Conservation (phyloP, 2,797 vertebrate species). For the Scolopax rusticola region DNA sequence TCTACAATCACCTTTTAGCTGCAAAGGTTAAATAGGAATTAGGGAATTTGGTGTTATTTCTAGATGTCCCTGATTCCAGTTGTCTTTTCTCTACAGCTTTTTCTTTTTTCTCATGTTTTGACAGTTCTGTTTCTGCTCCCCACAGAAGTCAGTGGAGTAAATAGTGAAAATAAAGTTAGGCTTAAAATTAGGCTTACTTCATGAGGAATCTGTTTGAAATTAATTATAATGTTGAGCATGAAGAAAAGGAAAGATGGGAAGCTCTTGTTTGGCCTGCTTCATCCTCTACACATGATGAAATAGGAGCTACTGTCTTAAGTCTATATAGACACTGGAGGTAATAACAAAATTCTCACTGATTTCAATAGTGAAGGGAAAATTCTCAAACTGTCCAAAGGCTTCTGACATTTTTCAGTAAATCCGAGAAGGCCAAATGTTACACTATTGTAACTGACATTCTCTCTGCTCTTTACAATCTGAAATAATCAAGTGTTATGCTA, state of each 20-base stretch:
- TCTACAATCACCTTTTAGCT: not conserved
- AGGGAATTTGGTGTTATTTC: not conserved
- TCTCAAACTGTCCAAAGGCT: not conserved
- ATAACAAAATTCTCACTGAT: not conserved
- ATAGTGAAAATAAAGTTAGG: not conserved
- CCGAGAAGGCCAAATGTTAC: conserved; percentile 7
- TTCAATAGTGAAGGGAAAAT: not conserved
- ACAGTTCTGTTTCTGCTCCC: not conserved
- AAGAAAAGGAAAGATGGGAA: not conserved
- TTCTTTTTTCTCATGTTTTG: not conserved
- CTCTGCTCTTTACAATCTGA: conserved; percentile 15
- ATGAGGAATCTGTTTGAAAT: not conserved
- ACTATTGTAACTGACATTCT: not conserved
- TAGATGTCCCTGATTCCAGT: not conserved
- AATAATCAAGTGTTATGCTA: conserved; percentile 47
- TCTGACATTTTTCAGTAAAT: conserved; percentile 29
- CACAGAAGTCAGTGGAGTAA: not conserved
- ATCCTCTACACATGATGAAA: not conserved
- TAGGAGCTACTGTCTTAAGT: not conserved
- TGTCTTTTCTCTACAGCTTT: not conserved
- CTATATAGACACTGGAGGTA: not conserved
- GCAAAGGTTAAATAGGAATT: not conserved
- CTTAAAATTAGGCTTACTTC: too few relatives aligned
- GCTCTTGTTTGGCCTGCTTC: not conserved
- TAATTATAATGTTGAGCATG: not conserved